A percentile compares a stretch with the other conserved stretches of the same genome.
Evolutionary conservation across 2,797 vertebrate genomes (phyloP).

Genomic region (Cyclopterus lumpus): DNA sequence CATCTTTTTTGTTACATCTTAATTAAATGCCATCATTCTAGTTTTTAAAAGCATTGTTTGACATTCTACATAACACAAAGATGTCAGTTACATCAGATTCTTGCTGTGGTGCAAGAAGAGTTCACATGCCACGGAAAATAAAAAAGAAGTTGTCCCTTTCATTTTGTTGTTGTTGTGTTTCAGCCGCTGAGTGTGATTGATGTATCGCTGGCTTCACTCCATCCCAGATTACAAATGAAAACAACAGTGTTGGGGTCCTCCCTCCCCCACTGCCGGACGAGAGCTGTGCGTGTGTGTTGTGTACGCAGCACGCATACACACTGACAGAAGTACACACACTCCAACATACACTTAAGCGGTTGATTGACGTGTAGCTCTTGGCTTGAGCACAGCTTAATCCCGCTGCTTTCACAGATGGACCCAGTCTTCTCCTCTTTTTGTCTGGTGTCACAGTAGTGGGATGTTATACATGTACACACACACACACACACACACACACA

Average conservation of each 20-base stretch:
- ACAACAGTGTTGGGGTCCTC: slow-evolving; percentile 66
- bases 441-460: slow-evolving; percentile 71
- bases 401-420: slow-evolving; percentile 79
- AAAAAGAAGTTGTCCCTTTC: slow-evolving; percentile 28
- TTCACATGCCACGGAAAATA: not conserved
- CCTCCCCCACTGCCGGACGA: slow-evolving; percentile 49
- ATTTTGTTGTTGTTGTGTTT: slow-evolving; percentile 30
- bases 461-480: slow-evolving; percentile 56
- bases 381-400: slow-evolving; percentile 77
- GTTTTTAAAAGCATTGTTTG: slow-evolving; percentile 2
- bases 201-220: slow-evolving; percentile 55
- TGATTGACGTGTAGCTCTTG: slow-evolving; percentile 79
- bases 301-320: slow-evolving; percentile 18
- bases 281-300: slow-evolving; percentile 30
- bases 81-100: slow-evolving; percentile 29
- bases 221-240: slow-evolving; percentile 71
- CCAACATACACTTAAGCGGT: slow-evolving; percentile 58
- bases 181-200: slow-evolving; percentile 53
- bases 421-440: slow-evolving; percentile 78
- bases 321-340: slow-evolving; percentile 31
- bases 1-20: slow-evolving; percentile 1
- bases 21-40: not conserved
- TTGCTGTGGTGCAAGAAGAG: not conserved
- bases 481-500: slow-evolving; percentile 46
- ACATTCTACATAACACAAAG: not conserved